These are phyloP conservation scores for Taeniopygia guttata DNA, from an alignment of 2,797 vertebrate species.

Conservation along the genomic window DNA sequence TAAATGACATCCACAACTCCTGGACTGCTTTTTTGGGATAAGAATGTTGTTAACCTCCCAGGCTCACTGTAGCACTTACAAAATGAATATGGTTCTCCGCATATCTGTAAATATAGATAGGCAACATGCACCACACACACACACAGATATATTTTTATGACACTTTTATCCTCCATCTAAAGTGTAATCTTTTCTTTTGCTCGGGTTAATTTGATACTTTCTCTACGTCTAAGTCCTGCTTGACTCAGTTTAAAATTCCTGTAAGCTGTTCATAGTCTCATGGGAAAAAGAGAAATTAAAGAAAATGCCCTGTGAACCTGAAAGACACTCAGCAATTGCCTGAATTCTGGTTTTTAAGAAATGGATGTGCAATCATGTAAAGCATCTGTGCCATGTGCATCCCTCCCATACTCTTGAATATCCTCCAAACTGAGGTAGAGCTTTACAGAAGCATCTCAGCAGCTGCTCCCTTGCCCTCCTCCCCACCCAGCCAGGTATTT, in stretches of 20 bases:
- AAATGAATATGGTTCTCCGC: neutral
- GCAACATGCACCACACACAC: neutral
- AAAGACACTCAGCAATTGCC: neutral
- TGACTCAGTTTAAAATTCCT: neutral
- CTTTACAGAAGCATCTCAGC: fast-evolving
- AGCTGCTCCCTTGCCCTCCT: neutral
- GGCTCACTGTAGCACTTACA: neutral
- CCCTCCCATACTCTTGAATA: neutral
- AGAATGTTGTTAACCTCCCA: neutral
- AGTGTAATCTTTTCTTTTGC: neutral
- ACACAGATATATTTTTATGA: neutral
- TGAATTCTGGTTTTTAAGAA: neutral
- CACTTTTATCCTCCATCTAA: neutral
- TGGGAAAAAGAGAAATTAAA: neutral
- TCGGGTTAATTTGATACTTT: neutral
- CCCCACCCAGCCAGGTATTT: neutral
- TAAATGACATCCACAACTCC: neutral
- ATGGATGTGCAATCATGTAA: neutral
- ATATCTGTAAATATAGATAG: too few relatives aligned
- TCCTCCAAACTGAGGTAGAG: neutral
- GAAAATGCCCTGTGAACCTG: neutral
- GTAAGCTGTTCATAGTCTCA: neutral
- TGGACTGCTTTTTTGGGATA: neutral
- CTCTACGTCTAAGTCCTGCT: neutral
- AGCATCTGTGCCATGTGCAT: neutral